phyloP scores from a whole-genome alignment of 2,888 invertebrate species.

The Eumacrocentrus americanus region DNA sequence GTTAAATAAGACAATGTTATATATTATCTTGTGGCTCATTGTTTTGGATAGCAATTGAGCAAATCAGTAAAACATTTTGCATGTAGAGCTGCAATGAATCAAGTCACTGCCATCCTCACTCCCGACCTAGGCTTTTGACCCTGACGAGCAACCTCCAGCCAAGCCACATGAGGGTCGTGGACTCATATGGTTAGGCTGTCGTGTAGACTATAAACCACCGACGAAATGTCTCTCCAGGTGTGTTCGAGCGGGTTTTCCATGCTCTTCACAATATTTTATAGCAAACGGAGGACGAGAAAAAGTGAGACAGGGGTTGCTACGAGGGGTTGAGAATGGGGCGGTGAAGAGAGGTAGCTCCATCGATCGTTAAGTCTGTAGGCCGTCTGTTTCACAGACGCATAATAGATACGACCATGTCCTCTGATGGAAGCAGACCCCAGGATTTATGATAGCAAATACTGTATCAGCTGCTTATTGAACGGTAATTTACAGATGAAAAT shows the following conservation, averaged over 20 bases:
- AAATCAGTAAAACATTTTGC: not conserved
- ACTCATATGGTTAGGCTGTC: not conserved
- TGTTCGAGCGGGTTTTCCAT: constrained; percentile 16
- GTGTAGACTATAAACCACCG: not conserved
- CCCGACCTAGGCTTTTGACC: constrained; percentile 36
- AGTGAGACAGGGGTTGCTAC: constrained; percentile 1
- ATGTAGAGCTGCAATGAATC: not conserved
- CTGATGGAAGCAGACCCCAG: not conserved
- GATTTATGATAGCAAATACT: not conserved
- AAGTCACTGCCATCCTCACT: constrained; percentile 12
- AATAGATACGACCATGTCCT: not conserved
- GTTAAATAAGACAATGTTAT: not conserved
- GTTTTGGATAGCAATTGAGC: too few relatives aligned
- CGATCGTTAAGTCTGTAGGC: constrained; percentile 55
- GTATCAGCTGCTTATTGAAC: not conserved
- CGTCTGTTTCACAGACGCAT: constrained; percentile 37
- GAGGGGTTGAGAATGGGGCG: constrained; percentile 17
- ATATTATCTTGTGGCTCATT: not conserved
- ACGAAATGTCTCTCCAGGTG: not conserved
- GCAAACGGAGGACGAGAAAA: not conserved
- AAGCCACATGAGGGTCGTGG: not conserved
- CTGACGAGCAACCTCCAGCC: constrained; percentile 21
- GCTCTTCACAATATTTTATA: constrained; percentile 6
- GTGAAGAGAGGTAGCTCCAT: constrained; percentile 48
- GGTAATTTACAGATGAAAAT: not conserved